Conservation (phyloP, 2,797 vertebrate species). For the Buphagus erythrorhynchus region DNA sequence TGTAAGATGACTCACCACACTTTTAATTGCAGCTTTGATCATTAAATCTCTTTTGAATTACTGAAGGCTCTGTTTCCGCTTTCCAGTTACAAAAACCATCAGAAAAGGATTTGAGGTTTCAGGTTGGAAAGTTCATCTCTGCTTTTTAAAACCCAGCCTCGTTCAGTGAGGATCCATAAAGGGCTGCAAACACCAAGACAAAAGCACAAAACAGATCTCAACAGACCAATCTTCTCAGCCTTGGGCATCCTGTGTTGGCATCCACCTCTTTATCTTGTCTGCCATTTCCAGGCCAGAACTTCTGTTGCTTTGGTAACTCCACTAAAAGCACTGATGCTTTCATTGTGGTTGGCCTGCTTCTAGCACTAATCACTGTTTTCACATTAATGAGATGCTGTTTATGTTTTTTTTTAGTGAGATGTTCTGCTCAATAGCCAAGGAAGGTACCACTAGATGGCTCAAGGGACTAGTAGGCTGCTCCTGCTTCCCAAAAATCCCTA, state of each 20-base stretch:
- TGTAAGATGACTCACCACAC: constrained; percentile 30
- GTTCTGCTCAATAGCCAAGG: neutral
- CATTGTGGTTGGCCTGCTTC: neutral
- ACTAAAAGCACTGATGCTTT: neutral
- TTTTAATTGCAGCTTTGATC: constrained; percentile 53
- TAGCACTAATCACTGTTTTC: neutral
- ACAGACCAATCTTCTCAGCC: neutral
- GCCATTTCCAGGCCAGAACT: neutral
- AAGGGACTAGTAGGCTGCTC: neutral
- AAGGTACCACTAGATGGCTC: constrained; percentile 29
- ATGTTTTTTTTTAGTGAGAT: neutral
- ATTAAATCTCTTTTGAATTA: constrained; percentile 35
- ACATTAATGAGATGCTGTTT: neutral
- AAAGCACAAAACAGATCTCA: neutral
- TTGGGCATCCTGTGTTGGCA: neutral
- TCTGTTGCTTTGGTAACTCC: neutral
- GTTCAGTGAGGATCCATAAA: neutral
- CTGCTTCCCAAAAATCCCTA: neutral
- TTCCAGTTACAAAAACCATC: neutral
- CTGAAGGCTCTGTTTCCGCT: neutral
- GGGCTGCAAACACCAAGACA: neutral
- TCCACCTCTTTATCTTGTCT: neutral
- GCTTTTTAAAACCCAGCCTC: neutral
- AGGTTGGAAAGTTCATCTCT: constrained; percentile 6
- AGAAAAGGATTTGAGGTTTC: constrained; percentile 36